phyloP scores from a whole-genome alignment of 2,113 vertebrate genomes.

The Apus apus region DNA sequence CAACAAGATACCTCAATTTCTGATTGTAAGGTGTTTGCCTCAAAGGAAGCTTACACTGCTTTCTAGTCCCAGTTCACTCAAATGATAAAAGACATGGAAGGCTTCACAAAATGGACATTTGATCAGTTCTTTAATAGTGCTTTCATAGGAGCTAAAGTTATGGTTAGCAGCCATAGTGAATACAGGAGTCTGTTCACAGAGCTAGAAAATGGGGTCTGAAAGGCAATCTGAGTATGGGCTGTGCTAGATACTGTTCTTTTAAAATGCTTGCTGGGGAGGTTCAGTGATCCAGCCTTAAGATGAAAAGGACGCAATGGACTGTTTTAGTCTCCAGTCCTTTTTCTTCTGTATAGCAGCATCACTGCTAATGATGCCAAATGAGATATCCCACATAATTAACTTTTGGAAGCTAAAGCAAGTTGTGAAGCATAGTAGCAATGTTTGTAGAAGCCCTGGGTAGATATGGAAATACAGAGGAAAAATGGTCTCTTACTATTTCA shows the following conservation, averaged over 20 bases:
- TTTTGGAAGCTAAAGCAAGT: not conserved
- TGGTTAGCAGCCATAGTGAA: too few species aligned
- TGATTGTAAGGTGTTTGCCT: not conserved
- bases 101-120: fast-evolving
- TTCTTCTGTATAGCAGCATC: not conserved
- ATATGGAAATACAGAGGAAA: not conserved
- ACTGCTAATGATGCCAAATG: not conserved
- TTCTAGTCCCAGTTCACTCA: fast-evolving
- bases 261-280: not conserved
- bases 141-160: not conserved
- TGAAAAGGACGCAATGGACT: not conserved
- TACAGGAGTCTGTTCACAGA: not conserved
- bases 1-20: fast-evolving
- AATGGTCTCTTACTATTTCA: not conserved
- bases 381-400: not conserved
- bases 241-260: fast-evolving
- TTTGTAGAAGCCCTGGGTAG: not conserved
- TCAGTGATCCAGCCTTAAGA: not conserved
- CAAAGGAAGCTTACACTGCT: not conserved
- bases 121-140: fast-evolving
- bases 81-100: fast-evolving
- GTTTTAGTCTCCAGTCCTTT: fast-evolving
- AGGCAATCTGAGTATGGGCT: not conserved
- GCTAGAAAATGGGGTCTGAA: not conserved
- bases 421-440: not conserved